Evolutionary conservation across 2,797 vertebrate species (phyloP).

Genomic region (Liasis olivaceus): DNA sequence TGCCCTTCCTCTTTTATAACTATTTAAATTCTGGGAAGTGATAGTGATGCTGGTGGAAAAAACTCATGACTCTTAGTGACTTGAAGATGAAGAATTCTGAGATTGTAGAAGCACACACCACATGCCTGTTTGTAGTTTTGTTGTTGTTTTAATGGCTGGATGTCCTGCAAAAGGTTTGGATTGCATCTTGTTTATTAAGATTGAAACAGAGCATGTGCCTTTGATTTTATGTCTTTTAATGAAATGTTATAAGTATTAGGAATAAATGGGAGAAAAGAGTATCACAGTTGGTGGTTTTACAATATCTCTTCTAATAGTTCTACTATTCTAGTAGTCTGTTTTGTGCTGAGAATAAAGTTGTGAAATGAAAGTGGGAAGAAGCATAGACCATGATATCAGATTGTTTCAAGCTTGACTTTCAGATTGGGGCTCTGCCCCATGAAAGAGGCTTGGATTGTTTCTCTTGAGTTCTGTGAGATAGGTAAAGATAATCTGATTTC

Average conservation of each 20-base stretch:
- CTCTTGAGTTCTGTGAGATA: too few species aligned
- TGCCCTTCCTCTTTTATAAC: background rate
- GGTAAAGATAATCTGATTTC: too few species aligned
- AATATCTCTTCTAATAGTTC: background rate
- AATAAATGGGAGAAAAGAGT: background rate
- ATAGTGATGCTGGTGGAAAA: background rate
- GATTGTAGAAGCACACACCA: background rate
- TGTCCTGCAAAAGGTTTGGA: background rate
- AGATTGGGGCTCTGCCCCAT: background rate
- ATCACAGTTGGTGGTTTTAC: background rate
- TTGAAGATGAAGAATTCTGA: background rate
- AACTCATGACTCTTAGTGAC: background rate
- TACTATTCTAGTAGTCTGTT: background rate
- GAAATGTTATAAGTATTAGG: background rate
- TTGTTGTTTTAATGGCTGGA: background rate
- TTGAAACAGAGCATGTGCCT: background rate
- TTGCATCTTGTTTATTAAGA: background rate
- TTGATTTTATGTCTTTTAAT: background rate
- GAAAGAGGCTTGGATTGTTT: background rate
- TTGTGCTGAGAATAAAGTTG: background rate
- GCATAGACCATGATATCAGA: background rate
- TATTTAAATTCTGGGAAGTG: background rate
- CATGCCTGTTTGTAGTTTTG: background rate
- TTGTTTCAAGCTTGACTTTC: background rate
- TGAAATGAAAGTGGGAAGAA: background rate